Evolutionary conservation across 2,113 vertebrate genomes (phyloP).

Genomic region (Ageneiosus marmoratus): DNA sequence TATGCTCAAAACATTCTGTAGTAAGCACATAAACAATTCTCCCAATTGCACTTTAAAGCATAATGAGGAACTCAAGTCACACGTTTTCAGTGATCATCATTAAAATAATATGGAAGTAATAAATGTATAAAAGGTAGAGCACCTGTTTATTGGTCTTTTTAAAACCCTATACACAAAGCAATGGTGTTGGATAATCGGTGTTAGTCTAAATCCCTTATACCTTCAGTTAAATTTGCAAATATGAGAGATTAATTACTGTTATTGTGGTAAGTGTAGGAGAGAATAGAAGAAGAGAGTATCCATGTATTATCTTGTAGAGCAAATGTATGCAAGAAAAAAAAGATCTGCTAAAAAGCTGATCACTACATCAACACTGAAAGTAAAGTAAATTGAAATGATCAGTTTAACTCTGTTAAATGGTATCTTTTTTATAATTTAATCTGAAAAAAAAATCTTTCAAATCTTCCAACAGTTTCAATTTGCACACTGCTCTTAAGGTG

Average conservation of each 20-base stretch:
- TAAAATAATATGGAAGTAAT: constrained; percentile 19
- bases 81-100: constrained; percentile 11
- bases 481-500: constrained; percentile 11
- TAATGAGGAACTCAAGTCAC: constrained; percentile 29
- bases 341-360: constrained; percentile 72
- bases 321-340: constrained; percentile 51
- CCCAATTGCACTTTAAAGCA: constrained; percentile 36
- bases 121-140: neutral
- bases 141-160: neutral
- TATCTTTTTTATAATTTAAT: constrained; percentile 58
- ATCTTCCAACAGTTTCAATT: neutral
- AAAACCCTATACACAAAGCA: neutral
- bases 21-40: constrained; percentile 57
- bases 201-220: constrained; percentile 66
- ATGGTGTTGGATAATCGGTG: constrained; percentile 47
- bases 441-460: neutral
- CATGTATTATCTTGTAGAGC: neutral
- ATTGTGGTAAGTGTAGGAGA: constrained; percentile 68
- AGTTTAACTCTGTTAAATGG: constrained; percentile 58
- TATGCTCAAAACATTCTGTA: constrained; percentile 65
- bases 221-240: constrained; percentile 69
- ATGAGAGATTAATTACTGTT: constrained; percentile 70
- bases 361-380: constrained; percentile 74
- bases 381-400: constrained; percentile 75
- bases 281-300: constrained; percentile 65